Evolutionary conservation across 2,888 invertebrate species (phyloP).

Genomic region (Cantharis rustica): DNA sequence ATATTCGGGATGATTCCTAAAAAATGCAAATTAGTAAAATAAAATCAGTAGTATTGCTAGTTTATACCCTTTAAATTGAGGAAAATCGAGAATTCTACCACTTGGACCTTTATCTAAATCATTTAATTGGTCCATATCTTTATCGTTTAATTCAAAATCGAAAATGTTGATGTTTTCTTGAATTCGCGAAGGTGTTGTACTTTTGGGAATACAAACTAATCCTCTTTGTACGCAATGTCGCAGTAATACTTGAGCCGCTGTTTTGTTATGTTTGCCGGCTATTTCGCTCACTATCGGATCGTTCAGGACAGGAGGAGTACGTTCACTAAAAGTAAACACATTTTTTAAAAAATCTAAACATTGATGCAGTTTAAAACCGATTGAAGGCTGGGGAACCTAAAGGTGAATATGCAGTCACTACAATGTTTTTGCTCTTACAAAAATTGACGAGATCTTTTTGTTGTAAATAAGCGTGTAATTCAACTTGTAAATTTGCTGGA

Average conservation of each 20-base stretch:
- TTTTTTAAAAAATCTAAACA: neutral
- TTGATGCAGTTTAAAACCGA: neutral
- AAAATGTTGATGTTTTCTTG: slow-evolving; percentile 77
- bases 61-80: neutral
- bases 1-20: neutral
- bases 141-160: slow-evolving; percentile 67
- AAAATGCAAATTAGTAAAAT: neutral
- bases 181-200: slow-evolving; percentile 73
- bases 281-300: slow-evolving; percentile 60
- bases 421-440: slow-evolving; percentile 52
- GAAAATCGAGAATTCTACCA: slow-evolving; percentile 45
- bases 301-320: slow-evolving; percentile 51
- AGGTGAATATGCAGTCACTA: slow-evolving; percentile 69
- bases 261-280: slow-evolving; percentile 66
- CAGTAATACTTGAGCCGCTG: slow-evolving; percentile 75
- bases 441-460: slow-evolving; percentile 57
- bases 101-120: slow-evolving; percentile 66
- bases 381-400: slow-evolving; percentile 72
- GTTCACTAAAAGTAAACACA: neutral
- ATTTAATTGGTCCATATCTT: slow-evolving; percentile 66
- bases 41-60: neutral
- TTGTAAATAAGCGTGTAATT: slow-evolving; percentile 59
- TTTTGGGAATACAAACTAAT: slow-evolving; percentile 82
- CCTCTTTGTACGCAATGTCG: slow-evolving; percentile 74
- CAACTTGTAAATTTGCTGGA: slow-evolving; percentile 68